Percentiles rank a stretch among this genome's conserved stretches.
Evolutionary conservation across 2,797 vertebrate species (phyloP).

Genomic region (Coilia nasus): DNA sequence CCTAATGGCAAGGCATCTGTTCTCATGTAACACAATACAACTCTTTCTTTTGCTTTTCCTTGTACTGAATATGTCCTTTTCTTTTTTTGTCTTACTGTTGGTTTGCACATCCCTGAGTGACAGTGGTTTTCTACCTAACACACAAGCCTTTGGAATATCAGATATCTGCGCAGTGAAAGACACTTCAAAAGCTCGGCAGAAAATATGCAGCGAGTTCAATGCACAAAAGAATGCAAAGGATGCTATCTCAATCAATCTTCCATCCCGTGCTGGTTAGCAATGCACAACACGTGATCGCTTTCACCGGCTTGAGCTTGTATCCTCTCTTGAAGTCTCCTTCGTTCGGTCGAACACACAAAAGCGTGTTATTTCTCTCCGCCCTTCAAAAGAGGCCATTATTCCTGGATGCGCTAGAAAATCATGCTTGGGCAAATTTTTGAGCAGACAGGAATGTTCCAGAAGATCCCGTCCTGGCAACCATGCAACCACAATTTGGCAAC

Average conservation of each 20-base stretch:
- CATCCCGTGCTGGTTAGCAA: conserved; percentile 9
- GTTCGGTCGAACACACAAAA: background rate
- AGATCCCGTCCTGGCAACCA: conserved; percentile 9
- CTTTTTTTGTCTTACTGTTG: background rate
- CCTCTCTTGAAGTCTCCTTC: conserved; percentile 6
- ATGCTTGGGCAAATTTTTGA: conserved; percentile 13
- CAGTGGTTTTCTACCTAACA: conserved; percentile 16
- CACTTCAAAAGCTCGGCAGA: conserved; percentile 1
- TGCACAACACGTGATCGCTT: conserved; percentile 13
- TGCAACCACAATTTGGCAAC: conserved; percentile 11
- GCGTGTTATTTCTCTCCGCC: background rate
- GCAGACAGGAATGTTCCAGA: conserved; percentile 24
- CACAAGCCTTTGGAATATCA: conserved; percentile 17
- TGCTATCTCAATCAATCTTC: conserved; percentile 27
- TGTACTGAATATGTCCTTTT: background rate
- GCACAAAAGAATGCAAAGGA: conserved; percentile 25
- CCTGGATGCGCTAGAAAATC: conserved; percentile 3
- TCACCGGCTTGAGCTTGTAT: conserved; percentile 14
- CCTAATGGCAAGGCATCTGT: background rate
- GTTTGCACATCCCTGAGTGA: background rate
- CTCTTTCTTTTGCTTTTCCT: background rate
- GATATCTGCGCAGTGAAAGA: conserved; percentile 8
- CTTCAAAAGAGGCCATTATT: conserved; percentile 19
- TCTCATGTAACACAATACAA: background rate
- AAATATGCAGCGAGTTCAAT: conserved; percentile 9